Evolutionary conservation across 2,888 invertebrate species (phyloP).

Genomic region (Pecten maximus): DNA sequence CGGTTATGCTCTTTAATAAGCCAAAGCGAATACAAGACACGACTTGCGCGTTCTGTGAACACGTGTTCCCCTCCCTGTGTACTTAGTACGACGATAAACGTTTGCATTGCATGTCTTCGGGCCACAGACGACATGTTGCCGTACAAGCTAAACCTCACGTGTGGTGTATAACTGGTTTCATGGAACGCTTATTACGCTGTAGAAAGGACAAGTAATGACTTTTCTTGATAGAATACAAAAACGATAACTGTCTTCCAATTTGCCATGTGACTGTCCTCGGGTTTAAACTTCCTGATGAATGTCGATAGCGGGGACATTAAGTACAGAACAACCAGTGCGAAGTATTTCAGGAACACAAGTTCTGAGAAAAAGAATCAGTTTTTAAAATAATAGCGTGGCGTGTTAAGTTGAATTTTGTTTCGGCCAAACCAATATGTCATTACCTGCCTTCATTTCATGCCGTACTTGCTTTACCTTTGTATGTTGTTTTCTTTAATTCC

Average conservation of each 20-base stretch:
- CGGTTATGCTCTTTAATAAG: no score
- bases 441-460: no score
- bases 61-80: neutral
- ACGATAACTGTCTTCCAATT: neutral
- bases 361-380: no score
- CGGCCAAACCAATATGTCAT: no score
- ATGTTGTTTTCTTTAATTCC: no score
- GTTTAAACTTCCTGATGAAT: neutral
- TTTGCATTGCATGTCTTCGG: neutral
- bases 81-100: neutral
- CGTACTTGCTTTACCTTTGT: no score
- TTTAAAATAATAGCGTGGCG: no score
- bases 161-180: neutral
- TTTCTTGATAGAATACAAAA: conserved; percentile 8
- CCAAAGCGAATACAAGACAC: neutral
- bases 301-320: neutral
- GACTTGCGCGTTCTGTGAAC: neutral
- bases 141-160: neutral
- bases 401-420: no score
- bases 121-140: neutral
- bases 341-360: neutral
- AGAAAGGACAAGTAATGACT: neutral
- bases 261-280: neutral
- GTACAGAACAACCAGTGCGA: neutral
- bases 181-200: neutral